A percentile compares a stretch with the other conserved stretches of the same genome.
phyloP scores from a whole-genome alignment of 2,797 vertebrate genomes.

The Vespertilio murinus region DNA sequence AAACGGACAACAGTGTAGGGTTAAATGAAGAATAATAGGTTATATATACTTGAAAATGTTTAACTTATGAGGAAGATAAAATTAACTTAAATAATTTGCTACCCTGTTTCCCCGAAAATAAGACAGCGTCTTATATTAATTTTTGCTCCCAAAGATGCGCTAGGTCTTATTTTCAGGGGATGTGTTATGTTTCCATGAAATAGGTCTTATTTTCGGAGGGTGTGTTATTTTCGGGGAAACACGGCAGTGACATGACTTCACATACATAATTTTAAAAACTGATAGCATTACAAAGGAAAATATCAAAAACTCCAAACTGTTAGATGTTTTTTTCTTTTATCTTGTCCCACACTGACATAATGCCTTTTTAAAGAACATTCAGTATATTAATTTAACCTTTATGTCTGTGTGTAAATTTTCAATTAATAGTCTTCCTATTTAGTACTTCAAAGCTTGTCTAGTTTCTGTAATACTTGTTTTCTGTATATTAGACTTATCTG shows the following conservation, averaged over 20 bases:
- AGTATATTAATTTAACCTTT: slow-evolving; percentile 7
- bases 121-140: too few relatives aligned
- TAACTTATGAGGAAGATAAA: background rate
- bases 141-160: too few relatives aligned
- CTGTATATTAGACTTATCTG: background rate
- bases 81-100: background rate
- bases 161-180: too few relatives aligned
- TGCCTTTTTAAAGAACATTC: background rate
- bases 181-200: too few relatives aligned
- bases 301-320: background rate
- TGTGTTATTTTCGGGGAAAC: too few relatives aligned
- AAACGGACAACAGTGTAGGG: background rate
- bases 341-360: background rate
- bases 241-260: background rate
- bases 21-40: background rate
- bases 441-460: background rate
- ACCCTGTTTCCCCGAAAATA: too few relatives aligned
- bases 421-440: background rate
- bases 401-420: background rate
- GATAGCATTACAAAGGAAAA: background rate
- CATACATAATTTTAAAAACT: background rate
- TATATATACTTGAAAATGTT: background rate
- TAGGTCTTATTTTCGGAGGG: too few relatives aligned
- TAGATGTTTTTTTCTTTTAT: background rate
- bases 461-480: background rate